A percentile compares a stretch with the other conserved stretches of the same genome.
Evolutionary conservation across 2,797 vertebrate species (phyloP).

Genomic region (Chromobotia macracanthus): DNA sequence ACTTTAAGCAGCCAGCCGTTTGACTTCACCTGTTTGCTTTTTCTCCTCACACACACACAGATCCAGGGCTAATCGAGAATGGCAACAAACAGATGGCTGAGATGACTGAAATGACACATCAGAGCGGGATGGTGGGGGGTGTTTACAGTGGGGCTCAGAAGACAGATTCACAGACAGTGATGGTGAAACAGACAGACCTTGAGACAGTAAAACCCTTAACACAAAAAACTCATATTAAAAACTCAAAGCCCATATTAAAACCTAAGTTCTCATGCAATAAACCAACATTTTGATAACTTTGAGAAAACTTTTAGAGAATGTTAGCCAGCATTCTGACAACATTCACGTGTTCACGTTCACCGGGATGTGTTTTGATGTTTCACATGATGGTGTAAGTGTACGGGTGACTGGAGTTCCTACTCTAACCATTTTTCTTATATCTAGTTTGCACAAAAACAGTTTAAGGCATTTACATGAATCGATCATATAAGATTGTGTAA

Average conservation of each 20-base stretch:
- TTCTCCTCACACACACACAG: conserved; percentile 11
- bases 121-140: conserved; percentile 19
- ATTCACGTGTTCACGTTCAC: too few relatives aligned
- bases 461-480: not conserved
- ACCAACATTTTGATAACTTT: too few relatives aligned
- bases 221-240: not conserved
- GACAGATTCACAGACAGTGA: conserved; percentile 11
- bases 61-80: conserved; percentile 37
- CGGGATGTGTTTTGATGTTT: too few relatives aligned
- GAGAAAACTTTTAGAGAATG: too few relatives aligned
- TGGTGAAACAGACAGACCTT: conserved; percentile 2
- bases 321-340: too few relatives aligned
- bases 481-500: not conserved
- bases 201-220: not conserved
- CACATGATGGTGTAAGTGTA: too few relatives aligned
- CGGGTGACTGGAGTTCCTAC: too few relatives aligned
- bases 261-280: too few relatives aligned
- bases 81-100: conserved; percentile 42
- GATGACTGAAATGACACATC: conserved; percentile 44
- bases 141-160: conserved; percentile 29
- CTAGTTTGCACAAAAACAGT: not conserved
- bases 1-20: conserved; percentile 31
- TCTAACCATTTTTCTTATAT: not conserved
- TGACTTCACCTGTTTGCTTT: not conserved
- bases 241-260: not conserved